Conservation (phyloP, 2,113 vertebrate genomes). For the Spermophilus dauricus region DNA sequence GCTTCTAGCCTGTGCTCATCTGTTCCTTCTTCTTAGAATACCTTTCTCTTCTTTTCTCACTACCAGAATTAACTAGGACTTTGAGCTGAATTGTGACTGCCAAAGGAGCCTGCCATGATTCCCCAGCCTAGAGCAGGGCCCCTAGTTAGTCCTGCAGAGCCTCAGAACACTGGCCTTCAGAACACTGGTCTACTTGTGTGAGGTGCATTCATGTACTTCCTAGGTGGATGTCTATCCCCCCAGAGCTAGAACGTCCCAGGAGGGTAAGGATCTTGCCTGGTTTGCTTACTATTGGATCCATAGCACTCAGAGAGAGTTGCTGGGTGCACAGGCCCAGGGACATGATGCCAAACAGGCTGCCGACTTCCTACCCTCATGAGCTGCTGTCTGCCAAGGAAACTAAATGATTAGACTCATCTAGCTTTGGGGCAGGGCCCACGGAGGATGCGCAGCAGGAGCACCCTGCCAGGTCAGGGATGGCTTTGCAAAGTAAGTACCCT, state of each 20-base stretch:
- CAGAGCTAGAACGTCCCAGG: background rate
- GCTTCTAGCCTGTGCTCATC: background rate
- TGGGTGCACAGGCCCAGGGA: background rate
- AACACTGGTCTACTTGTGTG: rapidly evolving
- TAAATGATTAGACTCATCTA: background rate
- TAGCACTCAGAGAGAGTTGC: background rate
- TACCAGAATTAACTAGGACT: background rate
- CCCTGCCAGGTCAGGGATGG: background rate
- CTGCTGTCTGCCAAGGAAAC: background rate
- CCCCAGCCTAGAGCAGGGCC: background rate
- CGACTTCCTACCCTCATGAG: background rate
- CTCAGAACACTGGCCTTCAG: background rate
- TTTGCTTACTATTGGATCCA: background rate
- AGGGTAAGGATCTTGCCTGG: background rate
- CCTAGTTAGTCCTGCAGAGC: background rate
- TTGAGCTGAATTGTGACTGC: background rate
- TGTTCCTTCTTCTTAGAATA: background rate
- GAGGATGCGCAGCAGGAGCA: background rate
- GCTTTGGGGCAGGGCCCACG: background rate
- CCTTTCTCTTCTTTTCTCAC: background rate
- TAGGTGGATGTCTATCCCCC: background rate
- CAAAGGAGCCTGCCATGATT: background rate
- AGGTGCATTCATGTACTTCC: background rate
- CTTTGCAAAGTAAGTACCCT: background rate
- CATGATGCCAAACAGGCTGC: background rate